Conservation (phyloP, 2,113 vertebrate genomes). For the Gallinago undulata region DNA sequence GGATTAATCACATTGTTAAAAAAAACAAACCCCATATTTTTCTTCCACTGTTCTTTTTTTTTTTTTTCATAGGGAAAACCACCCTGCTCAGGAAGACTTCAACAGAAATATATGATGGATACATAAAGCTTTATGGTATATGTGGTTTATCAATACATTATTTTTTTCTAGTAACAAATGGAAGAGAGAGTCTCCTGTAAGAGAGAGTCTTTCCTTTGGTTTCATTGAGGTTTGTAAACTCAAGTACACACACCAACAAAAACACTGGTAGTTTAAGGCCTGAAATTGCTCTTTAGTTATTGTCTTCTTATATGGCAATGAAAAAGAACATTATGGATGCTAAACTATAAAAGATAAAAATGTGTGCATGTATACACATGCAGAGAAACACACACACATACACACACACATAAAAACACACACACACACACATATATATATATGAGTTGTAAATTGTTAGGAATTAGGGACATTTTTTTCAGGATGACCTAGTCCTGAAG, state of each 20-base stretch:
- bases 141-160: neutral
- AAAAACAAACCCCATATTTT: rapidly evolving
- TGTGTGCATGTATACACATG: rapidly evolving
- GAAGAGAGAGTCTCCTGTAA: neutral
- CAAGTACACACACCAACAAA: neutral
- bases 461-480: neutral
- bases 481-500: neutral
- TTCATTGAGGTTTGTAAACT: neutral
- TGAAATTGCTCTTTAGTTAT: neutral
- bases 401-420: too few relatives aligned
- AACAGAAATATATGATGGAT: neutral
- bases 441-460: neutral
- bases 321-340: neutral
- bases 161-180: neutral
- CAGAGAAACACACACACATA: neutral
- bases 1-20: neutral
- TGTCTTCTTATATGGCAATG: neutral
- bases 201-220: neutral
- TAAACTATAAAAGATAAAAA: neutral
- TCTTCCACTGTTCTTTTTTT: neutral
- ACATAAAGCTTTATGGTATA: neutral
- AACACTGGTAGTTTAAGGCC: neutral
- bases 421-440: neutral
- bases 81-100: neutral
- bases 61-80: neutral